Evolutionary conservation across 2,797 vertebrate genomes (phyloP).

Genomic region (Pygocentrus nattereri): DNA sequence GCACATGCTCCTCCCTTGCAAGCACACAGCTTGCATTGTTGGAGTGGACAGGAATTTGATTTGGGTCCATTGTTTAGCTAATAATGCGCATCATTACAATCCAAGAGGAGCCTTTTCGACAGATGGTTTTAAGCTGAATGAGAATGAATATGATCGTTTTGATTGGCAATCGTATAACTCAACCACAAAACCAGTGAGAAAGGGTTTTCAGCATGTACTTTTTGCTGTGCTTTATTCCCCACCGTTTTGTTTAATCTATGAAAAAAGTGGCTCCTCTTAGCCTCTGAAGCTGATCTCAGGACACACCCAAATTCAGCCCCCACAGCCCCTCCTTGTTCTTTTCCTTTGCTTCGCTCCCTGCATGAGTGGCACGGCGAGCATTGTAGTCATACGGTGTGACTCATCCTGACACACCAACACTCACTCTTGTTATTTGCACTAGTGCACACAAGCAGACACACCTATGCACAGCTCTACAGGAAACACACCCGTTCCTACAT

Average conservation of each 20-base stretch:
- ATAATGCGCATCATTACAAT: slow-evolving; percentile 56
- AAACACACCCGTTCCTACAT: slow-evolving; percentile 79
- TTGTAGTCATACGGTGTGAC: slow-evolving; percentile 78
- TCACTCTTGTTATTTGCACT: slow-evolving; percentile 77
- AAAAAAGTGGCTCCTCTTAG: slow-evolving; percentile 51
- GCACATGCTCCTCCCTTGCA: slow-evolving; percentile 53
- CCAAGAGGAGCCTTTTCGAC: slow-evolving; percentile 38
- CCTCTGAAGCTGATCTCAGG: slow-evolving; percentile 49
- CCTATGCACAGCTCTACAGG: slow-evolving; percentile 73
- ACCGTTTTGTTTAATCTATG: slow-evolving; percentile 38
- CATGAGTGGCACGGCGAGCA: slow-evolving; percentile 72
- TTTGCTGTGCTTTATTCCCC: slow-evolving; percentile 28
- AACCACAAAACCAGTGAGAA: slow-evolving; percentile 25
- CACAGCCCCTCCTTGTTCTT: slow-evolving; percentile 70
- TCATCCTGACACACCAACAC: slow-evolving; percentile 70
- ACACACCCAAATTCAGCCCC: slow-evolving; percentile 59
- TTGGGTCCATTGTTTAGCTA: slow-evolving; percentile 22
- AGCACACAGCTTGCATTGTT: slow-evolving; percentile 67
- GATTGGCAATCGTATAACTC: slow-evolving; percentile 12
- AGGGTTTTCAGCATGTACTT: slow-evolving; percentile 8
- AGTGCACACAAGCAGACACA: slow-evolving; percentile 81
- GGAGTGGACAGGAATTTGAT: slow-evolving; percentile 54
- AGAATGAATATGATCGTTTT: neutral
- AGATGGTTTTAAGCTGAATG: slow-evolving; percentile 17
- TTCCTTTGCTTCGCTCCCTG: slow-evolving; percentile 68